A percentile compares a stretch with the other conserved stretches of the same genome.
These are phyloP conservation scores for Panzeria rudis DNA, from an alignment of 2,888 invertebrate genomes.

Conservation along the genomic window DNA sequence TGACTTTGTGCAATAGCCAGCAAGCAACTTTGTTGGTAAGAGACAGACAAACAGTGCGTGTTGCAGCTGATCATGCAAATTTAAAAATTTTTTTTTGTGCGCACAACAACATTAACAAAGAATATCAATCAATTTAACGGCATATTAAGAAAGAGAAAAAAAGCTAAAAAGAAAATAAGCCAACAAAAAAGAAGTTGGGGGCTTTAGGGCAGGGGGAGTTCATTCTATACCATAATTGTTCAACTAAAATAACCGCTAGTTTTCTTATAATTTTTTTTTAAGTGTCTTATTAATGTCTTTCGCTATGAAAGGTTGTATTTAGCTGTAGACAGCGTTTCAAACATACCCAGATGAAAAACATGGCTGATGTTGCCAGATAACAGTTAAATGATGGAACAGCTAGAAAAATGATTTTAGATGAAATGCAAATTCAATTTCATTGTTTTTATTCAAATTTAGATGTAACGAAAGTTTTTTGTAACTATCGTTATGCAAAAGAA, in stretches of 20 bases:
- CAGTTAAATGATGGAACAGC: slow-evolving; percentile 30
- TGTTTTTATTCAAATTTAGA: slow-evolving; percentile 57
- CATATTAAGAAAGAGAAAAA: slow-evolving; percentile 51
- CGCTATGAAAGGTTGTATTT: slow-evolving; percentile 19
- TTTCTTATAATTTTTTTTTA: not conserved
- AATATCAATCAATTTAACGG: slow-evolving; percentile 71
- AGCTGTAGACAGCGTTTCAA: not conserved
- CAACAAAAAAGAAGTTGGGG: slow-evolving; percentile 13
- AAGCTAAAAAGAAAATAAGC: slow-evolving; percentile 5
- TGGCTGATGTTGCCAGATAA: slow-evolving; percentile 31
- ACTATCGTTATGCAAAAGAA: slow-evolving; percentile 20
- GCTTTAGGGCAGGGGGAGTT: slow-evolving; percentile 32
- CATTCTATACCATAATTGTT: slow-evolving; percentile 51
- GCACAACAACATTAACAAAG: not conserved
- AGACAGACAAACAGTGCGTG: slow-evolving; percentile 49
- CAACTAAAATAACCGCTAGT: slow-evolving; percentile 24
- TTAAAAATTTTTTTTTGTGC: slow-evolving; percentile 14
- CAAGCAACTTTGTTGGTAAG: not conserved
- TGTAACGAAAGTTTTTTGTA: not conserved
- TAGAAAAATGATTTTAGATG: slow-evolving; percentile 19
- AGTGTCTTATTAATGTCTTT: slow-evolving; percentile 63
- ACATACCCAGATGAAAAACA: slow-evolving; percentile 12
- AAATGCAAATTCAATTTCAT: slow-evolving; percentile 59
- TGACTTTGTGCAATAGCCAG: slow-evolving; percentile 28
- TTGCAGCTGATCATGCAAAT: slow-evolving; percentile 64